Base-by-base conservation (phyloP, 2,113 vertebrate genomes). In the Dermatemys mawii region DNA sequence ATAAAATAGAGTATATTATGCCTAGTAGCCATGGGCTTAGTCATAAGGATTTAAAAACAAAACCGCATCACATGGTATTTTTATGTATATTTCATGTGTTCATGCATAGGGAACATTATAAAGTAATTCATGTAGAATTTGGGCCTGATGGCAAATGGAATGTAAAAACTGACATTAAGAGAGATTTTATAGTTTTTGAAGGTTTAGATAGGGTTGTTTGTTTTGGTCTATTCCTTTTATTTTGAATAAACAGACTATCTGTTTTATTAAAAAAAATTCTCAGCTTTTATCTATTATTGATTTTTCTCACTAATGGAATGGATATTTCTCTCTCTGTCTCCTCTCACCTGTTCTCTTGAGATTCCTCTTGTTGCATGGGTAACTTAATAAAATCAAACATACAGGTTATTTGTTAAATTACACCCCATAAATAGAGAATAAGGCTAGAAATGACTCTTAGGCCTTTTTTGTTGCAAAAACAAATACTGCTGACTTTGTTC, bases 381-480 rank as follows among this genome's bases (percentile, higher is more conserved):
- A 92, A 44, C 78, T 93, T 93, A 93, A 96, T 94, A 90, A 96
- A 94, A 96, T 94, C 90, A 91, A 90, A 87, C 80, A 81, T 49
- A 32, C 82, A 87, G 11, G 0, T 86, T 95, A 92, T 96, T 93
- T 93, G 60, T 96, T 93, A 92, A 93, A 84, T 73, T 87, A 57
- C 75, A 78, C 81, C 84, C 57, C 53, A 78, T 92, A 90, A 96
- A 96, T 97, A 86, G 90, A 55, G 94, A 93, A 93, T 90, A 46
- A 93, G 73, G 55, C 73, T 78, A 1, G 5, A 85, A 95, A 78
- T 89, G 46, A 78, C 78, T 94, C 67, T 95, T 78, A 80, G 63
- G 21, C 84, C 17, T 96, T 21, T 35, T 29, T 51, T 82, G 88
- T 94, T 91, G 48, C 27, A 32, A 14, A 70, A 70, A 60, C 5